Evolutionary conservation across 2,113 vertebrate species (phyloP).

Genomic region (Siphamia tubifer): DNA sequence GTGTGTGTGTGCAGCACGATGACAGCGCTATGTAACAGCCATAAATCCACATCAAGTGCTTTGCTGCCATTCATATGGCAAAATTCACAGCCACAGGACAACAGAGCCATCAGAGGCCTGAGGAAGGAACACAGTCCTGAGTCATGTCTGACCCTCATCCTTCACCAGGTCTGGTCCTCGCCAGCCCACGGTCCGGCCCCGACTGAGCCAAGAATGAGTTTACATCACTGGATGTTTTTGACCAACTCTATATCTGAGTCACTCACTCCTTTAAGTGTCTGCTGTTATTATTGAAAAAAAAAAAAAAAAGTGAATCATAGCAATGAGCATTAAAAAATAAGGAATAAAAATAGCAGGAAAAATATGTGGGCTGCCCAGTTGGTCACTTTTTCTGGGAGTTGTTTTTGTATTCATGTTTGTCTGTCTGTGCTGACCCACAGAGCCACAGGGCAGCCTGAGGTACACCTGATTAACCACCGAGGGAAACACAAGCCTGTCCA

Average conservation of each 20-base stretch:
- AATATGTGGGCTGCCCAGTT: not conserved
- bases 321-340: slow-evolving; percentile 16
- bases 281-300: slow-evolving; percentile 7
- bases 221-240: slow-evolving; percentile 51
- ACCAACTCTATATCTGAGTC: slow-evolving; percentile 46
- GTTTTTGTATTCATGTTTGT: slow-evolving; percentile 11
- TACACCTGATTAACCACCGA: slow-evolving; percentile 41
- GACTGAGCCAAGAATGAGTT: not conserved
- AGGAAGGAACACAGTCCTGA: slow-evolving; percentile 27
- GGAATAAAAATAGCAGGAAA: slow-evolving; percentile 32
- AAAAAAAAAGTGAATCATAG: slow-evolving; percentile 18
- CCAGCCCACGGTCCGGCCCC: not conserved
- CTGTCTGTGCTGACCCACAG: not conserved
- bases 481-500: slow-evolving; percentile 15
- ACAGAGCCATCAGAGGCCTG: slow-evolving; percentile 22
- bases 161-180: not conserved
- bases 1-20: not conserved
- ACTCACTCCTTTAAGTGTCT: slow-evolving; percentile 31
- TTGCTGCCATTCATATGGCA: slow-evolving; percentile 23
- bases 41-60: slow-evolving; percentile 13
- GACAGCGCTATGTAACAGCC: not conserved
- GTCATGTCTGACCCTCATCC: slow-evolving; percentile 59
- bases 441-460: slow-evolving; percentile 23
- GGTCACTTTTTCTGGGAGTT: not conserved
- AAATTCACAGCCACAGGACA: slow-evolving; percentile 41